Evolutionary conservation across 2,113 vertebrate genomes (phyloP), one percentile per base, ranked within the genome.

Genomic region (Zosterops hypoxanthus): DNA sequence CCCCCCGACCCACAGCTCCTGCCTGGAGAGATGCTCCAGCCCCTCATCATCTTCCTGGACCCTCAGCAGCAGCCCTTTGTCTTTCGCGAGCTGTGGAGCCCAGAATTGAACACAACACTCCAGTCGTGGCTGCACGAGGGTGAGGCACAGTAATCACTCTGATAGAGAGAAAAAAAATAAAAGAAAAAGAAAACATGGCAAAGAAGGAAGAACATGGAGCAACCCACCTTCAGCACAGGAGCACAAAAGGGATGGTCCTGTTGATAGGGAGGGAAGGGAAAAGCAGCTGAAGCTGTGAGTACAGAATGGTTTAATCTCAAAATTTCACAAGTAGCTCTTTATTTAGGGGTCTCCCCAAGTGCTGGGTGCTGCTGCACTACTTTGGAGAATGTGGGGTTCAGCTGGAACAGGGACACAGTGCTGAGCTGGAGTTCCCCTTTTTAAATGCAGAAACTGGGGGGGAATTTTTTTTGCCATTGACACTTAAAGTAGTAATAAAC

Each of bases 361-460:
- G 61, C 33, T 0, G 0, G 12, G 39, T 31, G 46, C 20, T 61
- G 55, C 70, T 61, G 41, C 29, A n/a, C 28, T 21, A 0, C 44
- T 47, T 10, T 4, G 5, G 53, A 68, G 15, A 46, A 24, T 14
- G 34, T 12, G 20, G 36, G 44, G 23, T 29, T 66, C 69, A 57
- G 39, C n/a, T 68, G 86, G 39, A 25, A 47, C 21, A 5, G 0
- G 60, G 33, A 52, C 46, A 53, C 7, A 3, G 55, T 1, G 0
- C 41, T 61, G 41, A 53, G 47, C 47, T 55, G 41, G 13, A 55
- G 41, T 39, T 76, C 26, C 41, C 55, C 47, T 26, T 47, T 8
- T 61, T 34, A 55, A 47, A 55, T 42, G 63, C 47, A 89, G 29
- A 68, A 76, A 53, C 21, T 53, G 46, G 14, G 64, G 64, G 12